Percentiles rank a stretch among this genome's conserved stretches.
Evolutionary conservation across 2,888 invertebrate species (phyloP).

Genomic region (Callinectes sapidus): DNA sequence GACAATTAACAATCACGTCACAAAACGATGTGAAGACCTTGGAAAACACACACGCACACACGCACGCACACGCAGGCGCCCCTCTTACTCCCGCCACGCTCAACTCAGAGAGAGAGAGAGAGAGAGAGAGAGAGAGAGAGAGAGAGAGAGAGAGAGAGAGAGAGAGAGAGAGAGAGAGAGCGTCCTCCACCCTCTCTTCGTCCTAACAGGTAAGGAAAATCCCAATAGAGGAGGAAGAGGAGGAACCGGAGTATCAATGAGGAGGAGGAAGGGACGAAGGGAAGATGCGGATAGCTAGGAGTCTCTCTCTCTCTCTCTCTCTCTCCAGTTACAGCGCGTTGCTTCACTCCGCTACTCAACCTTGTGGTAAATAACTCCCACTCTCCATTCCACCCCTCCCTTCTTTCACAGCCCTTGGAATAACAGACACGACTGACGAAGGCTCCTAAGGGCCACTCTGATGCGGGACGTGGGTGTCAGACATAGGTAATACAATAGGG

Average conservation of each 20-base stretch:
- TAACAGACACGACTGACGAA: neutral
- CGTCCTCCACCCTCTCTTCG: neutral
- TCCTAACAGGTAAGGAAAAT: neutral
- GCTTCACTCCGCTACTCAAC: neutral
- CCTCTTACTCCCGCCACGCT: neutral
- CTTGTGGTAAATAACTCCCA: neutral
- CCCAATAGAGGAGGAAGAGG: neutral
- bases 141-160: neutral
- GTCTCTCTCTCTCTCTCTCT: constrained; percentile 16
- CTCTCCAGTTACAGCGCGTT: neutral
- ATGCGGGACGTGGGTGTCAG: neutral
- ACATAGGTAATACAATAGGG: neutral
- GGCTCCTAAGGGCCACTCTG: neutral
- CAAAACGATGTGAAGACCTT: neutral
- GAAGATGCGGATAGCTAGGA: neutral
- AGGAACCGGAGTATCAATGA: neutral
- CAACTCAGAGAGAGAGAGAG: neutral
- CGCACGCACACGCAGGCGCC: too few relatives aligned
- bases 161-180: neutral
- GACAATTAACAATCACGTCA: neutral
- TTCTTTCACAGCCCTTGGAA: neutral
- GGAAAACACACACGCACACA: constrained; percentile 1
- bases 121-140: constrained; percentile 17
- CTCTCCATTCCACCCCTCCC: neutral
- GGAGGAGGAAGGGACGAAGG: neutral